A percentile compares a stretch with the other conserved stretches of the same genome.
These are phyloP conservation scores for Pyralis farinalis DNA, from an alignment of 2,888 invertebrate species.

Conservation along the genomic window DNA sequence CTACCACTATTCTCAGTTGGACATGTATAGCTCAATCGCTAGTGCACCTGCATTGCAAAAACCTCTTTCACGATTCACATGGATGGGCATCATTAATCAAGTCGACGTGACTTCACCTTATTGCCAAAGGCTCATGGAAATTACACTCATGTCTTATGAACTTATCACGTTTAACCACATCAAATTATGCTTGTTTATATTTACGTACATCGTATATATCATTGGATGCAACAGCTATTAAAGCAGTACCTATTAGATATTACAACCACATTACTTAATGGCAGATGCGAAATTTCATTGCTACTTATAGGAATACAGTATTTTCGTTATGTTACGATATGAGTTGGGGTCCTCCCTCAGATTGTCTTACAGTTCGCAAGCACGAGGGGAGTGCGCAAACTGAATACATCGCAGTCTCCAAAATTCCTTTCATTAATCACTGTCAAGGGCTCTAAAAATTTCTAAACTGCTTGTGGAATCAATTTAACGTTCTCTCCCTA, in stretches of 20 bases:
- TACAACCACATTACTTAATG: conserved; percentile 57
- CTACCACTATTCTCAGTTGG: not conserved
- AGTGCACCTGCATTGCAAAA: conserved; percentile 26
- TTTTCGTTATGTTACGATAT: conserved; percentile 26
- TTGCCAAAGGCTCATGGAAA: conserved; percentile 61
- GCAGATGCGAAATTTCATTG: conserved; percentile 51
- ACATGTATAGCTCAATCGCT: conserved; percentile 9
- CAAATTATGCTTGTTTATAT: conserved; percentile 49
- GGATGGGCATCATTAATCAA: conserved; percentile 57
- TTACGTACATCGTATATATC: conserved; percentile 35
- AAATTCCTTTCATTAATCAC: conserved; percentile 77
- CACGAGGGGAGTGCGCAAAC: conserved; percentile 39
- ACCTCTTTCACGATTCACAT: conserved; percentile 47
- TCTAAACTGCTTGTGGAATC: conserved; percentile 70
- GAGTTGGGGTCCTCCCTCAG: conserved; percentile 50
- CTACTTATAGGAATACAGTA: conserved; percentile 40
- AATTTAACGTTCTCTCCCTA: conserved; percentile 67
- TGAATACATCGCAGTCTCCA: conserved; percentile 52
- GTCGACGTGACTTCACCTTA: conserved; percentile 47
- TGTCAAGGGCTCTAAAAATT: conserved; percentile 74
- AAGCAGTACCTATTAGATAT: conserved; percentile 44
- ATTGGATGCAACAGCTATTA: conserved; percentile 47
- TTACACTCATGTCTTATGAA: conserved; percentile 44
- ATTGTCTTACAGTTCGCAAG: conserved; percentile 49
- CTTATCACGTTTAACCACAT: conserved; percentile 64